These are phyloP conservation scores for Penaeus vannamei DNA, from an alignment of 1,140 invertebrate species.

Conservation along the genomic window DNA sequence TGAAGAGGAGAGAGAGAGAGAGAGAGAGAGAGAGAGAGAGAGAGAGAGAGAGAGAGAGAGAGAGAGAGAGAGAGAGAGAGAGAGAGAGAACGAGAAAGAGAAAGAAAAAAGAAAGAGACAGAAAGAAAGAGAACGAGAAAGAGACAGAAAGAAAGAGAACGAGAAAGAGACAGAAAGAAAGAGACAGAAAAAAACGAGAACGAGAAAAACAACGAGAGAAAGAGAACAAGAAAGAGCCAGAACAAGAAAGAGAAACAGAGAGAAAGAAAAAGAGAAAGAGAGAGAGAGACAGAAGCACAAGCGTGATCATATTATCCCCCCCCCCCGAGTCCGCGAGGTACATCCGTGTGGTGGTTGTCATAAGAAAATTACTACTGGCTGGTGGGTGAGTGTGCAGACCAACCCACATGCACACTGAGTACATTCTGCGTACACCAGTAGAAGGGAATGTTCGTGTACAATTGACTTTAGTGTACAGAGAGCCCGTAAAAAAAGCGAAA, in stretches of 20 bases:
- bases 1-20: too few relatives aligned
- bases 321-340: too few relatives aligned
- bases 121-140: not conserved
- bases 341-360: too few relatives aligned
- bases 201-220: not conserved
- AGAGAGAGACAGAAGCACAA: not conserved
- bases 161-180: not conserved
- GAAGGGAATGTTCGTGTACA: too few relatives aligned
- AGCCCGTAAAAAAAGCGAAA: not conserved
- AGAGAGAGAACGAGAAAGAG: not conserved
- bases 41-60: not conserved
- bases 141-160: not conserved
- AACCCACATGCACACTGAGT: too few relatives aligned
- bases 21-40: not conserved
- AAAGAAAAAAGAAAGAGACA: not conserved
- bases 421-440: too few relatives aligned
- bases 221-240: not conserved
- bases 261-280: not conserved
- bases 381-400: too few relatives aligned
- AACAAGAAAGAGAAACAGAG: not conserved
- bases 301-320: not conserved
- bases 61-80: not conserved
- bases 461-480: not conserved
- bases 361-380: too few relatives aligned
- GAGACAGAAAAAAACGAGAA: not conserved